These are phyloP conservation scores for Diceros bicornis DNA, from an alignment of 2,797 vertebrate genomes.

Conservation along the genomic window DNA sequence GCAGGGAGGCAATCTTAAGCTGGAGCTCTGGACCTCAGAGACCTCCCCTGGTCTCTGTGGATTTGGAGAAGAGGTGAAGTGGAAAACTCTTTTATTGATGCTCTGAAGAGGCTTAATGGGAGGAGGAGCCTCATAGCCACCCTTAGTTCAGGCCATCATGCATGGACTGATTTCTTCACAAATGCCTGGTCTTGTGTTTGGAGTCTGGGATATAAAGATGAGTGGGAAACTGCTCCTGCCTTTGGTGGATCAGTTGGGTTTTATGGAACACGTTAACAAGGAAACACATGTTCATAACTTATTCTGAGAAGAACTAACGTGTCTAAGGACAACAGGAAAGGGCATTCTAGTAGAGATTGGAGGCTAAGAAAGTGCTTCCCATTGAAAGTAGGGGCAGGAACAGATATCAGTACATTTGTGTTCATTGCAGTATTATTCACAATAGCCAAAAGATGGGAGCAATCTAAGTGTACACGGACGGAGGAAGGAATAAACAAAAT, in stretches of 20 bases:
- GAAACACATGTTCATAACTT: background rate
- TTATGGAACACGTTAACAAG: background rate
- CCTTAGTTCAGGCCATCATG: fast-evolving
- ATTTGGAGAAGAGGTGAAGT: background rate
- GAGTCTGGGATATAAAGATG: fast-evolving
- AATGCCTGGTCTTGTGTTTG: background rate
- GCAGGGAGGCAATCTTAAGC: background rate
- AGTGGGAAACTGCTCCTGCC: background rate
- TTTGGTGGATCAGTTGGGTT: background rate
- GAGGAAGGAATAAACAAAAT: no score
- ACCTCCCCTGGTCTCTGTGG: background rate
- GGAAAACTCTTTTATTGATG: background rate
- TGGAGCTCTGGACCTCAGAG: background rate
- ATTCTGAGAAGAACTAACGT: background rate
- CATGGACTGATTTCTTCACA: no score
- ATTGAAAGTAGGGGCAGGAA: background rate
- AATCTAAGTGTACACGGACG: no score
- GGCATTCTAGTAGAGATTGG: background rate
- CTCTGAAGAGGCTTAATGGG: background rate
- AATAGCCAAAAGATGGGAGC: no score
- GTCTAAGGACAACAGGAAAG: background rate
- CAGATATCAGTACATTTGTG: fast-evolving
- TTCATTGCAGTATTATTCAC: background rate
- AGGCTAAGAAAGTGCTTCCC: background rate
- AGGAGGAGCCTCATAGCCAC: no score